Conservation (phyloP, 2,888 invertebrate species). For the Apocheima hispidaria region DNA sequence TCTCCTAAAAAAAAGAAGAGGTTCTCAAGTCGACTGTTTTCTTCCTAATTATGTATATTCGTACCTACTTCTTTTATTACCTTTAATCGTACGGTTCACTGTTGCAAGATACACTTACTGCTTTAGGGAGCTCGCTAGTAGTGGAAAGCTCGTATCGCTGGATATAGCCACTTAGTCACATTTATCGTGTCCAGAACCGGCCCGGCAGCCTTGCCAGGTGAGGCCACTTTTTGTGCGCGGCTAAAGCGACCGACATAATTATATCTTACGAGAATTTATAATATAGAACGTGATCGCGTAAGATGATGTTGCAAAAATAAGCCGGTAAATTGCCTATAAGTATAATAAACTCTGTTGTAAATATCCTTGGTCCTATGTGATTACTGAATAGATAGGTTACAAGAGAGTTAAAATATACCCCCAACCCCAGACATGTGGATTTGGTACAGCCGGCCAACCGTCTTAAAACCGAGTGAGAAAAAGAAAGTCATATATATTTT, state of each 20-base stretch:
- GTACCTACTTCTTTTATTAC: too few relatives aligned
- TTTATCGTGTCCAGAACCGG: conserved; percentile 61
- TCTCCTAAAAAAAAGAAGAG: too few relatives aligned
- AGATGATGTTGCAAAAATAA: conserved; percentile 23
- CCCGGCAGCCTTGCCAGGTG: conserved; percentile 67
- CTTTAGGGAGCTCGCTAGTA: background rate
- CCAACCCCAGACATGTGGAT: too few relatives aligned
- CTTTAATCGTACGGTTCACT: too few relatives aligned
- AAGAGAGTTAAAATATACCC: too few relatives aligned
- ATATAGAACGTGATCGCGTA: conserved; percentile 43
- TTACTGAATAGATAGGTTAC: too few relatives aligned
- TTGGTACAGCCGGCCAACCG: too few relatives aligned
- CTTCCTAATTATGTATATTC: too few relatives aligned
- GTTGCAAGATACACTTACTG: background rate
- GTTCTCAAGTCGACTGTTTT: too few relatives aligned
- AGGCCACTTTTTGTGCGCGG: conserved; percentile 69
- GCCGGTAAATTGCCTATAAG: conserved; percentile 22
- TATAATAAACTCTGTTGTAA: conserved; percentile 13
- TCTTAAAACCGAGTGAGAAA: too few relatives aligned
- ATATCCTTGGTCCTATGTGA: background rate
- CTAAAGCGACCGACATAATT: conserved; percentile 54
- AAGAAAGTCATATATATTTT: too few relatives aligned
- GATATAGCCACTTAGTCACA: conserved; percentile 43
- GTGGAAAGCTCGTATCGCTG: conserved; percentile 14
- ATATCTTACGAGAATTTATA: conserved; percentile 43